Base-by-base conservation (phyloP, 2,888 invertebrate genomes). In the Rhagonycha fulva region DNA sequence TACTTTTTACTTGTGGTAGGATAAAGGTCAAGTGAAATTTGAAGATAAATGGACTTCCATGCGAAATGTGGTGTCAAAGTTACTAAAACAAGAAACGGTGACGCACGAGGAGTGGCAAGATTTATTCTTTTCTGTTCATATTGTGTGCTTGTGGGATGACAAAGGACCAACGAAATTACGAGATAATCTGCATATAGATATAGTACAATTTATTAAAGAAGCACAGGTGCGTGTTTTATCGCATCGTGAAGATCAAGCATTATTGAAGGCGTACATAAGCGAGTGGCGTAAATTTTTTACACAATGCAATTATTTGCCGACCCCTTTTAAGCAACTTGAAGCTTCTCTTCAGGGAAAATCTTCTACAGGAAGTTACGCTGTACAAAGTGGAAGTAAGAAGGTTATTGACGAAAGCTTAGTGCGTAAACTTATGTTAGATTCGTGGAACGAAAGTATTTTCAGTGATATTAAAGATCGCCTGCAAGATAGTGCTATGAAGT, bases 251-350 rank as follows among this genome's bases (percentile, higher is more conserved):
- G 98, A 99, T 84, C 97, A 98, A 86, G 97, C 98, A 0, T 90
- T 99, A 60, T 90, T 99, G 9, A 97, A 97, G 88, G 96, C 98
- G 0, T 99, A 99, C 87, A 99, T 99, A 82, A 93, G 94, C 7
- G 99, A 99, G 89, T 99, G 99, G 99, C 92, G 97, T 70, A 98
- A 97, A 86, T 99, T 98, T 89, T 98, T 98, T 87, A 96, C 97
- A 4, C 99, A 99, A 87, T 98, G 98, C 88, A 95, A 96, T 87
- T 99, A 98, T 89, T 90, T 99, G 84, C 98, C 98, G 1, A 95
- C 97, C 81, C 98, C 98, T 14, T 99, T 99, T 90, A 92, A 95
- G 76, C 97, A 97, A 86, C 89, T 99, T 82, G 98, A 98, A 89
- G 93, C 93, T 80, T 93, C 96, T 74, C 91, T 98, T 62, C 93